These are phyloP conservation scores for Macrosteles quadrilineatus DNA, from an alignment of 1,140 invertebrate genomes.

Conservation along the genomic window DNA sequence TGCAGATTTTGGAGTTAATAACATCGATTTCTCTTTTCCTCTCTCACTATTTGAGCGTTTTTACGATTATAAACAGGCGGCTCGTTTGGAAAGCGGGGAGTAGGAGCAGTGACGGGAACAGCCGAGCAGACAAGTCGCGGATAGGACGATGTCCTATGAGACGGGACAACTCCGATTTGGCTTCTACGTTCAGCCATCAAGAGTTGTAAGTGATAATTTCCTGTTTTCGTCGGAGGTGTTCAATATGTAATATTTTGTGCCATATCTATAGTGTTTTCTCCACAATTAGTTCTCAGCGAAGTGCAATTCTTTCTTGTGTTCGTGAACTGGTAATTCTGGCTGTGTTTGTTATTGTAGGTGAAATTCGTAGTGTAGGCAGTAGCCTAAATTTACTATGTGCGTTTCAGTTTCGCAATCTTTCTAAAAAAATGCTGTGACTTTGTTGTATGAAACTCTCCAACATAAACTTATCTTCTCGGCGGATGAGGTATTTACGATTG, in stretches of 20 bases:
- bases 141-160: slow-evolving; percentile 37
- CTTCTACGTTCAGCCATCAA: slow-evolving; percentile 39
- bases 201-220: slow-evolving; percentile 36
- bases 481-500: neutral
- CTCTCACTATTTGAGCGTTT: neutral
- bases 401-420: slow-evolving; percentile 43
- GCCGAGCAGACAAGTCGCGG: slow-evolving; percentile 29
- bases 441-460: neutral
- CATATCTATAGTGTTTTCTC: slow-evolving; percentile 28
- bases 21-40: slow-evolving; percentile 13
- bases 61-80: neutral
- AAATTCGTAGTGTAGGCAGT: slow-evolving; percentile 26
- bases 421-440: slow-evolving; percentile 2
- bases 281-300: slow-evolving; percentile 28
- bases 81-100: slow-evolving; percentile 30
- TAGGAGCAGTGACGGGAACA: slow-evolving; percentile 31
- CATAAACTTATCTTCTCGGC: neutral
- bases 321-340: slow-evolving; percentile 28
- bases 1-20: neutral
- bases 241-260: slow-evolving; percentile 31
- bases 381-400: slow-evolving; percentile 35
- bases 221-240: slow-evolving; percentile 29
- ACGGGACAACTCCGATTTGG: slow-evolving; percentile 38
- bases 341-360: slow-evolving; percentile 28
- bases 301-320: slow-evolving; percentile 28